Base-by-base conservation (phyloP, 2,797 vertebrate genomes). In the Perodicticus potto region DNA sequence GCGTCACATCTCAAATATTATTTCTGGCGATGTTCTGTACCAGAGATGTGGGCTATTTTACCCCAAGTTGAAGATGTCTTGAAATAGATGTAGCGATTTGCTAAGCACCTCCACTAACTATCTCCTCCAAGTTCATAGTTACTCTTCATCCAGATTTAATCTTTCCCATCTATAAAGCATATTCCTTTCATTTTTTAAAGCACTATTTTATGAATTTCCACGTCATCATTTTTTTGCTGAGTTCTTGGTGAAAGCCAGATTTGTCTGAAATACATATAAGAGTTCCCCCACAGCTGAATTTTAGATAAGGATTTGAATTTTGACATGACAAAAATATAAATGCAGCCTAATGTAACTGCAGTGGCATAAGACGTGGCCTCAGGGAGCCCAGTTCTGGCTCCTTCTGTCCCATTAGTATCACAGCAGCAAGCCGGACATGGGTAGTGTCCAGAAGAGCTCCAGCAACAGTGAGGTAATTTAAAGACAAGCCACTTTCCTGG, bases 81-180 rank as follows among this genome's bases (percentile, higher is more conserved):
- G 89, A 97, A 97, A 96, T 96, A 96, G 94, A 86, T 23, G 22
- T 23, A 85, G 81, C 95, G 49, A 80, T 93, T 96, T 74, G 93
- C 88, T 96, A 92, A 57, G 34, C 57, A 53, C 84, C 59, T 89
- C 65, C 23, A 77, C 61, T 34, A 55, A 93, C 89, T 32, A 43
- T 55, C 65, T 88, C 25, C 77, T 85, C 45, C 70, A 37, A 67
- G 76, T 91, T 86, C 80, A 40, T 43, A 72, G 78, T 43, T 95
- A 65, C 57, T 61, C 92, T 80, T 59, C 37, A 78, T n/a, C 81
- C 32, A 74, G 40, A 78, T 93, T 93, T 95, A 32, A 22, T 92
- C 67, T 80, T 45, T 87, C 40, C 43, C 7, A 22, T 81, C 92
- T 86, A 77, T 61, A 90, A 86, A 83, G 82, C 2, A 5, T 85